phyloP scores from a whole-genome alignment of 2,113 vertebrate genomes.

The Ibidorhyncha struthersii region DNA sequence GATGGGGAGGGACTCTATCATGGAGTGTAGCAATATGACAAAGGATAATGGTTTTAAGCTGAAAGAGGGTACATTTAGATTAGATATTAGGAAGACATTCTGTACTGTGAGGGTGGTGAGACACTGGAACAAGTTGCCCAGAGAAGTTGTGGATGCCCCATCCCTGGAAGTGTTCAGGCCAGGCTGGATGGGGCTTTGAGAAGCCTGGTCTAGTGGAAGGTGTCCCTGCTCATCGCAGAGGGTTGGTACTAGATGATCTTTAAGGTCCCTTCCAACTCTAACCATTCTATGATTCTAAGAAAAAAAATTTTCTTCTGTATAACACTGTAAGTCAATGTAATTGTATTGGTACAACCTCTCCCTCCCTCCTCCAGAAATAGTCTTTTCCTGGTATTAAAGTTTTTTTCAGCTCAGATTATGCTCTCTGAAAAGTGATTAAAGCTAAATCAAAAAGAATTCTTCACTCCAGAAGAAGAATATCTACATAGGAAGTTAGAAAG shows the following conservation, averaged over 20 bases:
- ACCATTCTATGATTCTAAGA: no score
- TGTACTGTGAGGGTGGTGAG: not conserved
- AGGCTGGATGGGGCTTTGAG: no score
- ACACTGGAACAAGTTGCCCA: not conserved
- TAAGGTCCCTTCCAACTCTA: no score
- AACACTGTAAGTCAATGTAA: not conserved
- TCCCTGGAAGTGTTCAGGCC: no score
- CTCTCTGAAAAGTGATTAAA: not conserved
- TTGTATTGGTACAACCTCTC: not conserved
- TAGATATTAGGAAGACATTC: not conserved
- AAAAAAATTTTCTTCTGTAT: not conserved
- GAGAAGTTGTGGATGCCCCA: no score
- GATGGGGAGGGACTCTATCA: not conserved
- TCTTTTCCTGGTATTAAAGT: not conserved
- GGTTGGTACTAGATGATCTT: no score
- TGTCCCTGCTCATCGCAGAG: no score
- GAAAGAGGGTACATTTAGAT: not conserved
- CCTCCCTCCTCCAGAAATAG: not conserved
- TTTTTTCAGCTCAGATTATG: not conserved
- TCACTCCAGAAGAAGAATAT: not conserved
- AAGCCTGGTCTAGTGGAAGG: no score
- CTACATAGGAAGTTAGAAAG: not conserved
- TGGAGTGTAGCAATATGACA: fast-evolving
- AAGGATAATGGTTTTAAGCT: not conserved
- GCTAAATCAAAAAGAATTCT: not conserved